These are phyloP conservation scores for Boloria euphrosyne DNA, from an alignment of 2,888 invertebrate species.

Conservation along the genomic window DNA sequence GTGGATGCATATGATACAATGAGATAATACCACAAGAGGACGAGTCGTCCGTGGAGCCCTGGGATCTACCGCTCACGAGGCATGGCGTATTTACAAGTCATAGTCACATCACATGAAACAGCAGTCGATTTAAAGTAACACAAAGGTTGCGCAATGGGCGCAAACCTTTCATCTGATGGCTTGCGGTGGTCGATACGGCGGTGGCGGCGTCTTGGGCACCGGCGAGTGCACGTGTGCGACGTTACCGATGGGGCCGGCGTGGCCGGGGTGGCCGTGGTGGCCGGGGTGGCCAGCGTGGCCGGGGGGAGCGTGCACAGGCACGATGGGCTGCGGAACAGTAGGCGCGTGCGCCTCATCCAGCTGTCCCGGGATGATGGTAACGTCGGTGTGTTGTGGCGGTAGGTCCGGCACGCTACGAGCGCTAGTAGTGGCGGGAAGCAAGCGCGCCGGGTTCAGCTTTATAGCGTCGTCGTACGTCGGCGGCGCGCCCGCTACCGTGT, in stretches of 20 bases:
- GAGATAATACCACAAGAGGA: slow-evolving; percentile 68
- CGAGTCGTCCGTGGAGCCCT: slow-evolving; percentile 38
- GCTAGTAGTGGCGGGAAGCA: slow-evolving; percentile 71
- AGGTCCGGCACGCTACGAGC: slow-evolving; percentile 50
- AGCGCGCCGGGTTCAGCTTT: slow-evolving; percentile 84
- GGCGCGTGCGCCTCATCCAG: slow-evolving; percentile 44
- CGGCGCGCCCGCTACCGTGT: slow-evolving; percentile 85
- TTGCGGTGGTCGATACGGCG: slow-evolving; percentile 76
- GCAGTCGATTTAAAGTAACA: slow-evolving; percentile 77
- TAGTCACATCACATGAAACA: slow-evolving; percentile 77
- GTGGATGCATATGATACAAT: slow-evolving; percentile 57
- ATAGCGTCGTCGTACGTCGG: slow-evolving; percentile 89
- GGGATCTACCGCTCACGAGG: slow-evolving; percentile 30
- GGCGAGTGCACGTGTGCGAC: slow-evolving; percentile 51
- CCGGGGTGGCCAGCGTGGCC: slow-evolving; percentile 24
- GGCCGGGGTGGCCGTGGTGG: slow-evolving; percentile 59
- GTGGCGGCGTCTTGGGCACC: slow-evolving; percentile 77
- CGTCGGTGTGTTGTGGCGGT: slow-evolving; percentile 48
- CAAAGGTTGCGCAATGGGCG: slow-evolving; percentile 40
- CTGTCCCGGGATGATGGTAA: slow-evolving; percentile 61
- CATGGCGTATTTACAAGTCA: slow-evolving; percentile 54
- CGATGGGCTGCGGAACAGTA: slow-evolving; percentile 47
- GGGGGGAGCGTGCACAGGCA: slow-evolving; percentile 64
- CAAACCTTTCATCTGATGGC: slow-evolving; percentile 76
- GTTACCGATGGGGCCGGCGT: not conserved